Base-by-base conservation (phyloP, 1,140 invertebrate species). In the Globodera rostochiensis region DNA sequence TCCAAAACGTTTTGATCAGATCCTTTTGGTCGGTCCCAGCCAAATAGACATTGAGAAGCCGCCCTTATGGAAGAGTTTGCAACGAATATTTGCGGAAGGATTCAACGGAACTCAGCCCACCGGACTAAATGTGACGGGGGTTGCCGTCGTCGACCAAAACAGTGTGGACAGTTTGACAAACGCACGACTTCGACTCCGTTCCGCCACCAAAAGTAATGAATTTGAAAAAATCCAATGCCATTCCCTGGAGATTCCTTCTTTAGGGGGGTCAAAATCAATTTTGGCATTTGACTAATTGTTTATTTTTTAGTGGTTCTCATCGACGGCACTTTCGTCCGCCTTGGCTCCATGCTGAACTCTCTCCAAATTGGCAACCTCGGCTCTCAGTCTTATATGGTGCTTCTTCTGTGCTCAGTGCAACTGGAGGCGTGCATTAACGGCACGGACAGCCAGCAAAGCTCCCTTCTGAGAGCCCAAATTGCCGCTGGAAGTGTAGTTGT, bases 251-350 rank as follows among this genome's bases (percentile, higher is more conserved):
- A 4, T 15, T 53, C 21, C 84, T 15, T 77, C 11, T 9, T 3
- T 21, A n/a, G 36, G 36, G 36, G 36, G 36, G 36, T 36, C 36
- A 1, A 36, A 36, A 36, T 36, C 36, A 36, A 36, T 36, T 36
- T 36, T 36, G 36, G 36, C 36, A 36, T 36, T 36, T 36, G 25
- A 36, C 36, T 36, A 2, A 84, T 9, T 45, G 73, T 74, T 60
- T 82, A 0, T 25, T n/a, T 84, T 25, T 53, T 15, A 85, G 84
- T 86, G 45, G 49, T 85, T 57, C 81, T 69, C 7, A 82, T 85
- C 47, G 84, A 85, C 69, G 21, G 49, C 74, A 46, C 64, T 36
- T 53, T 64, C 19, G 73, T 85, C 36, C 47, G 45, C 25, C 57
- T 78, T 15, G 77, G 66, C 15, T 46, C 78, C 13, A 66, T 86